phyloP scores from a whole-genome alignment of 2,113 vertebrate genomes.

The Hypocryptadius cinnamomeus region DNA sequence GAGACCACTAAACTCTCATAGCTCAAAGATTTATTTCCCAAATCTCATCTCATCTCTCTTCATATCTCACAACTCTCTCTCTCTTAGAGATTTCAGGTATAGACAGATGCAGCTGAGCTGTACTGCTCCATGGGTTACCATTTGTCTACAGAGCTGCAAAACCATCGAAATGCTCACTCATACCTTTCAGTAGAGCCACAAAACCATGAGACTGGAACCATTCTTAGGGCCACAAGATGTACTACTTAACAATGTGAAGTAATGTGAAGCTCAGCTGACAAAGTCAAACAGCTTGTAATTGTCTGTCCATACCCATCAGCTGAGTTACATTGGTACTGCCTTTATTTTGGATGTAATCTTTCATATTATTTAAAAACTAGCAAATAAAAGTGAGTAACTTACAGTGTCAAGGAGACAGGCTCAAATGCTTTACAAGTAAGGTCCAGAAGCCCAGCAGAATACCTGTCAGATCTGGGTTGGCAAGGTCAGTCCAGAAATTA shows the following conservation, averaged over 20 bases:
- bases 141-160: not conserved
- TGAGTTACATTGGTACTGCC: not conserved
- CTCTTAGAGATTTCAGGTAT: not conserved
- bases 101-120: not conserved
- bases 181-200: not conserved
- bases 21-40: not conserved
- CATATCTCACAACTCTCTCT: not conserved
- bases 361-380: not conserved
- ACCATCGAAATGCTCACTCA: not conserved
- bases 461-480: not conserved
- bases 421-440: not conserved
- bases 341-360: not conserved
- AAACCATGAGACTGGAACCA: not conserved
- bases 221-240: not conserved
- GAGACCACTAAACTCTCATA: not conserved
- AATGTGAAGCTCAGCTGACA: not conserved
- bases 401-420: not conserved
- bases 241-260: not conserved
- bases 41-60: not conserved
- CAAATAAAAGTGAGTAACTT: not conserved
- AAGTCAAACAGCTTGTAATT: not conserved
- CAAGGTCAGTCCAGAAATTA: not conserved
- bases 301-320: not conserved
- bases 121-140: not conserved
- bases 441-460: not conserved